A percentile compares a stretch with the other conserved stretches of the same genome.
Conservation (phyloP, 2,888 invertebrate species). For the Sympetrum striolatum region DNA sequence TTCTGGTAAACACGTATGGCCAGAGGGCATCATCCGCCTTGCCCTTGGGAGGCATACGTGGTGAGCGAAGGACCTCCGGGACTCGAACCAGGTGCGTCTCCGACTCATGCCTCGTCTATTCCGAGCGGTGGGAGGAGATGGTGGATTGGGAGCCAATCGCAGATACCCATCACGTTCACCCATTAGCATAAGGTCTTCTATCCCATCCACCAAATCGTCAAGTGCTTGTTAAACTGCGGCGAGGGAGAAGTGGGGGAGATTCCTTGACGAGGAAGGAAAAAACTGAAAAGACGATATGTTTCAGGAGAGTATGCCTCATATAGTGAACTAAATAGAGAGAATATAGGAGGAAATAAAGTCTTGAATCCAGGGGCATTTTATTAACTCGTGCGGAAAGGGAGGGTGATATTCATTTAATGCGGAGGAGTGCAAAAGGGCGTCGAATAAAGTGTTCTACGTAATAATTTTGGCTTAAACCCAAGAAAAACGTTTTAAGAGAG, state of each 20-base stretch:
- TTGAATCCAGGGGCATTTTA: background rate
- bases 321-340: background rate
- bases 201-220: conserved; percentile 19
- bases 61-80: conserved; percentile 1
- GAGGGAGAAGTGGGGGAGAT: background rate
- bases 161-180: conserved; percentile 27
- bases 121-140: background rate
- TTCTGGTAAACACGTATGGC: conserved; percentile 23
- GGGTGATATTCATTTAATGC: background rate
- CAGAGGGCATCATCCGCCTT: conserved; percentile 21
- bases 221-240: conserved; percentile 13
- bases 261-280: background rate
- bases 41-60: conserved; percentile 1
- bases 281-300: background rate
- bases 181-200: conserved; percentile 36
- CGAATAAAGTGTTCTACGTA: background rate
- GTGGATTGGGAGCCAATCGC: background rate
- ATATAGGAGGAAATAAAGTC: background rate
- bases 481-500: too few species aligned
- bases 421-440: background rate
- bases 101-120: background rate
- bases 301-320: background rate
- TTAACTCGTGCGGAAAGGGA: background rate
- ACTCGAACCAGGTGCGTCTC: conserved; percentile 26
- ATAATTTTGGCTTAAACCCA: too few species aligned